Percentiles rank a stretch among this genome's conserved stretches.
Conservation (phyloP, 2,797 vertebrate species). For the Muraenolepis orangiensis region DNA sequence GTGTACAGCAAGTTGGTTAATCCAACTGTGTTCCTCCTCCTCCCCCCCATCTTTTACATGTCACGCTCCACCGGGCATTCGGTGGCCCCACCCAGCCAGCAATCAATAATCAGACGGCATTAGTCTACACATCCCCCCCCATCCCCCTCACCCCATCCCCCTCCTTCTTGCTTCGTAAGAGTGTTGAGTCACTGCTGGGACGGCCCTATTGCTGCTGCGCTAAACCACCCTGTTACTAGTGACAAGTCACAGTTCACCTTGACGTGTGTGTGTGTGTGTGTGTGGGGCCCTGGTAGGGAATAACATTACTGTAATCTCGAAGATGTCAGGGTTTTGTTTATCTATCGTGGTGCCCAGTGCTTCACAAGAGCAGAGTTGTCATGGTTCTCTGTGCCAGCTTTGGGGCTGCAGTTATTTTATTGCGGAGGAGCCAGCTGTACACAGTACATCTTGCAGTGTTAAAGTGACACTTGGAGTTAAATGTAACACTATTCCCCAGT, state of each 20-base stretch:
- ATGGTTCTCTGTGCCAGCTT: constrained; percentile 26
- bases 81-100: background rate
- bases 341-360: constrained; percentile 4
- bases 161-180: background rate
- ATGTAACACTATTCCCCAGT: background rate
- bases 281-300: too few species aligned
- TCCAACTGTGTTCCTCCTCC: too few species aligned
- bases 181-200: background rate
- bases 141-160: background rate
- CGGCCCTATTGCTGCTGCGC: background rate
- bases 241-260: too few species aligned
- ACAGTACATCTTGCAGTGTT: too few species aligned
- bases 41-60: background rate
- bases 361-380: constrained; percentile 16
- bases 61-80: background rate
- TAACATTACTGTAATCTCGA: background rate
- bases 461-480: background rate
- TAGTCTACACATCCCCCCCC: background rate
- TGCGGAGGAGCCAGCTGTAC: constrained; percentile 46
- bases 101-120: background rate
- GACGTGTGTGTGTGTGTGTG: too few species aligned
- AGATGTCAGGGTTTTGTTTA: background rate
- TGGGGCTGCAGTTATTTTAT: constrained; percentile 26
- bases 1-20: background rate
- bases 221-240: background rate